Conservation (phyloP, 2,797 vertebrate genomes). For the Eidolon dupreanum region DNA sequence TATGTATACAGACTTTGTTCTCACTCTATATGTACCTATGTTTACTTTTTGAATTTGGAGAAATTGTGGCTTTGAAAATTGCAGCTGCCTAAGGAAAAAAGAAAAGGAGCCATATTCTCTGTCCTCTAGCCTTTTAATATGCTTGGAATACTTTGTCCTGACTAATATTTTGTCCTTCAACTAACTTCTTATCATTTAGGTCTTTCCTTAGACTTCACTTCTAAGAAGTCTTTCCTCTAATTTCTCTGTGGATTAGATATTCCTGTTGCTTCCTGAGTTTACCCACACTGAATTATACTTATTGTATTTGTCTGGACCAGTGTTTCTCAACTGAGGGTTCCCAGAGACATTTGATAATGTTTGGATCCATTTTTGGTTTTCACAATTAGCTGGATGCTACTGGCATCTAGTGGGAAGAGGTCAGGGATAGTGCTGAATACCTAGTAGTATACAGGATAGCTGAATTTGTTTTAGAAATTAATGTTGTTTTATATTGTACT, state of each 20-base stretch:
- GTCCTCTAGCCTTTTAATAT: background rate
- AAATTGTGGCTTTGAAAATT: background rate
- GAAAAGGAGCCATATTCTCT: background rate
- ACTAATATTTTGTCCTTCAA: background rate
- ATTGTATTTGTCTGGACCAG: background rate
- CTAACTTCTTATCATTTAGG: background rate
- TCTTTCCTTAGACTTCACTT: background rate
- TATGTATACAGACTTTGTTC: background rate
- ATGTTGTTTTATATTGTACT: background rate
- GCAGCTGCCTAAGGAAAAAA: background rate
- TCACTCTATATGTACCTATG: background rate
- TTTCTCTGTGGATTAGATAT: background rate
- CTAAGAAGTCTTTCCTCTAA: background rate
- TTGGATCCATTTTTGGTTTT: background rate
- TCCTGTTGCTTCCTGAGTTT: background rate
- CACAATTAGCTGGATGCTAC: background rate
- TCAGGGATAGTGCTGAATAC: background rate
- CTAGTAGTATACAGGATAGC: background rate
- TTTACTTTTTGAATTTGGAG: background rate
- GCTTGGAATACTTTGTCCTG: slow-evolving; percentile 4
- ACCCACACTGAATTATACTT: background rate
- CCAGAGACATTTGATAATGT: background rate
- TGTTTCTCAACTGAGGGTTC: background rate
- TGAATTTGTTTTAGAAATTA: background rate
- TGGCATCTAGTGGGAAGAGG: background rate